These are phyloP conservation scores for Actinopyga echinites DNA, from an alignment of 53 echinoderm and acorn worm species.

Conservation along the genomic window DNA sequence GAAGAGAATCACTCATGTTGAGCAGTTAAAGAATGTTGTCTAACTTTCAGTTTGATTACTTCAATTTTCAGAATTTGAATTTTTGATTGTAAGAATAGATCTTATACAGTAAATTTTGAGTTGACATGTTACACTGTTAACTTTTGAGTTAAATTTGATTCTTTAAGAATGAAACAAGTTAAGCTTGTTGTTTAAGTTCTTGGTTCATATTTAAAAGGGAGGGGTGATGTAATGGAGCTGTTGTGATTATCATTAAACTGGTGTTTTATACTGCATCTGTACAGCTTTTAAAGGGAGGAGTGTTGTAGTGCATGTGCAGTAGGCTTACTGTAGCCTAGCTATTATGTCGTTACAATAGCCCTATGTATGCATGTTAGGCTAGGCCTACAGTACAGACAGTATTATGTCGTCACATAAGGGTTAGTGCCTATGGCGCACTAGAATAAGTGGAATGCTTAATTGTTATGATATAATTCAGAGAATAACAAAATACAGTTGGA, in stretches of 20 bases:
- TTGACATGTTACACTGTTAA: neutral
- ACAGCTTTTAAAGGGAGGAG: no score
- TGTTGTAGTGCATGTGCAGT: no score
- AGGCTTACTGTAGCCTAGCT: no score
- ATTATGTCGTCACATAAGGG: no score
- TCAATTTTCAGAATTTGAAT: neutral
- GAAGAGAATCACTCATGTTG: slow-evolving; percentile 14
- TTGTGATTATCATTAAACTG: no score
- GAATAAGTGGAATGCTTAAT: neutral
- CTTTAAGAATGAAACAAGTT: no score
- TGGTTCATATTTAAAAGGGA: neutral
- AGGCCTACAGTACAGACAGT: no score
- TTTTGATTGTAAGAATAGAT: no score
- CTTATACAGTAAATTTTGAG: no score
- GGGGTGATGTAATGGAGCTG: neutral
- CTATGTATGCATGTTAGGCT: no score
- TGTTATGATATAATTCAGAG: slow-evolving; percentile 2
- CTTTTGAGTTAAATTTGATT: neutral
- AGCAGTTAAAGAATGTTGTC: slow-evolving; percentile 36
- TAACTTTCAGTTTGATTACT: neutral
- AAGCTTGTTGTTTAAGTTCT: neutral
- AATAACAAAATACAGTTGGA: slow-evolving; percentile 1
- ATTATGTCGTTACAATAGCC: no score
- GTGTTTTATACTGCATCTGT: no score
- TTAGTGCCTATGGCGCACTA: neutral